A percentile compares a stretch with the other conserved stretches of the same genome.
Conservation (phyloP, 2,888 invertebrate genomes). For the Azorinus chamasolen region DNA sequence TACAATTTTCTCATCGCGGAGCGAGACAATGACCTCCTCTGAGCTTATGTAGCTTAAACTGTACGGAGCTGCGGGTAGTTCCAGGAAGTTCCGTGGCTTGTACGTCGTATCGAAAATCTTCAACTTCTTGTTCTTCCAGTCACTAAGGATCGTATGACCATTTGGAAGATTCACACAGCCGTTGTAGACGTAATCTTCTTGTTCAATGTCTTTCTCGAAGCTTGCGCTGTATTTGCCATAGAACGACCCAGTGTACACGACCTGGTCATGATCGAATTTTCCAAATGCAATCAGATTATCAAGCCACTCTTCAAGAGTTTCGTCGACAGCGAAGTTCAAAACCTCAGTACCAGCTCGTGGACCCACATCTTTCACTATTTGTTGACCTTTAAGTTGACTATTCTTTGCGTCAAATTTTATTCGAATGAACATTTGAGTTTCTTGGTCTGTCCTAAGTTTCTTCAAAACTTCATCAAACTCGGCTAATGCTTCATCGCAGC, state of each 20-base stretch:
- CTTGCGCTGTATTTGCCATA: conserved; percentile 42
- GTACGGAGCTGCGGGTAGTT: conserved; percentile 51
- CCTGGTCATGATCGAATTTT: conserved; percentile 56
- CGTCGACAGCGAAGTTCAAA: conserved; percentile 46
- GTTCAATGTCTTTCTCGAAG: conserved; percentile 41
- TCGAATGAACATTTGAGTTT: conserved; percentile 46
- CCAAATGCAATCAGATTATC: conserved; percentile 40
- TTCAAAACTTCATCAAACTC: conserved; percentile 41
- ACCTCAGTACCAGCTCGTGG: conserved; percentile 44
- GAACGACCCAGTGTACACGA: conserved; percentile 35
- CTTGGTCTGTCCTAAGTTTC: conserved; percentile 35
- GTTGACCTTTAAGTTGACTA: conserved; percentile 33
- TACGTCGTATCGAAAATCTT: conserved; percentile 51
- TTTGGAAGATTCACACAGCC: conserved; percentile 44
- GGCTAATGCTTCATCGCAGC: conserved; percentile 44
- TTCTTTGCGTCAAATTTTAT: conserved; percentile 46
- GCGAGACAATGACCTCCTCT: conserved; percentile 32
- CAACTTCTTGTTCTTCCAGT: conserved; percentile 57
- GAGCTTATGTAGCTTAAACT: conserved; percentile 35
- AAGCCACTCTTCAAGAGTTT: conserved; percentile 50
- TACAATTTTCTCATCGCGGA: conserved; percentile 55
- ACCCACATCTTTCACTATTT: conserved; percentile 36
- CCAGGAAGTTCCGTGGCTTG: conserved; percentile 41
- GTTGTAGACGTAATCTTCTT: conserved; percentile 50
- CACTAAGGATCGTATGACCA: conserved; percentile 48